Evolutionary conservation across 2,113 vertebrate species (phyloP).

Genomic region (Zosterops hypoxanthus): DNA sequence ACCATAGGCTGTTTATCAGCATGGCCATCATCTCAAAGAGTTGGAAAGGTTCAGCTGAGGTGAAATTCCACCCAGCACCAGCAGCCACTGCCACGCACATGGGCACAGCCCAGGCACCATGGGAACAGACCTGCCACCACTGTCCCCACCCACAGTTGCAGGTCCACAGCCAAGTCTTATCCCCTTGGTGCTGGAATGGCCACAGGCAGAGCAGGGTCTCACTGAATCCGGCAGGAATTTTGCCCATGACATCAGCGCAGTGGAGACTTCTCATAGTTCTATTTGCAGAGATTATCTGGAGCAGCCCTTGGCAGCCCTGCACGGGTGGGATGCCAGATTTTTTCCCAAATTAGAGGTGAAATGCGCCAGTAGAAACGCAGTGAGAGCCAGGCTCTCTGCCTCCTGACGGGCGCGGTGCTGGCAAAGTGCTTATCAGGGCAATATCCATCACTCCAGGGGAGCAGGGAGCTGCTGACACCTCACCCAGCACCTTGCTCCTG

Average conservation of each 20-base stretch:
- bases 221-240: background rate
- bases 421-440: background rate
- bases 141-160: background rate
- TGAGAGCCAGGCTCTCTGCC: background rate
- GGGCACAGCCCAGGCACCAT: background rate
- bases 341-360: slow-evolving; percentile 43
- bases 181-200: background rate
- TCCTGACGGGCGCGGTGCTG: background rate
- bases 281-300: slow-evolving; percentile 51
- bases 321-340: background rate
- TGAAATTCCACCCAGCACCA: background rate
- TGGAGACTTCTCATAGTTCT: background rate
- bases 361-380: background rate
- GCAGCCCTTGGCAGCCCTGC: slow-evolving; percentile 16
- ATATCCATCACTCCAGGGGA: background rate
- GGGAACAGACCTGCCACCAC: background rate
- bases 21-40: background rate
- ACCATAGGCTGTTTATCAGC: background rate
- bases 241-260: background rate
- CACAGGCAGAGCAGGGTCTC: background rate
- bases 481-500: fast-evolving
- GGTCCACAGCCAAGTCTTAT: background rate
- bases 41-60: background rate
- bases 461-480: background rate
- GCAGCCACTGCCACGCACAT: background rate